phyloP scores from a whole-genome alignment of 2,113 vertebrate species.

The Salvelinus alpinus region DNA sequence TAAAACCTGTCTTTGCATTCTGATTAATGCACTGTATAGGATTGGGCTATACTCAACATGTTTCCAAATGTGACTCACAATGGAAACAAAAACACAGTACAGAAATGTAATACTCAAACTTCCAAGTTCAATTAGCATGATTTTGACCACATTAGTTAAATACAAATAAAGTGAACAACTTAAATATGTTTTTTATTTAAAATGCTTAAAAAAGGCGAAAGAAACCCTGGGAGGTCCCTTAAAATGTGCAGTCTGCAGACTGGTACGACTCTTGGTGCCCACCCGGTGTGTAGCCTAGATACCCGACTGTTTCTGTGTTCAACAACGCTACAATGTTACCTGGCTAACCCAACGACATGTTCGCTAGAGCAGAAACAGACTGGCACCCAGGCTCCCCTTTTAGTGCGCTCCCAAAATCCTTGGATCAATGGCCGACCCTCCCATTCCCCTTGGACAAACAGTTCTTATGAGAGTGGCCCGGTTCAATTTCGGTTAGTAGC shows the following conservation, averaged over 20 bases:
- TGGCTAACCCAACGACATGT: too few species aligned
- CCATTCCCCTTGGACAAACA: neutral
- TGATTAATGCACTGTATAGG: neutral
- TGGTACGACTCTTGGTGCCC: conserved; percentile 6
- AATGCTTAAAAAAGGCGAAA: conserved; percentile 30
- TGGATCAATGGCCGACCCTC: conserved; percentile 1
- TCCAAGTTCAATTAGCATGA: too few species aligned
- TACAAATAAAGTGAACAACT: conserved; percentile 25
- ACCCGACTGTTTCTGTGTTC: too few species aligned
- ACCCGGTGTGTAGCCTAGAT: too few species aligned
- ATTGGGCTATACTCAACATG: neutral
- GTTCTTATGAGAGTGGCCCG: conserved; percentile 10
- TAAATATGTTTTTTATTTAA: conserved; percentile 44
- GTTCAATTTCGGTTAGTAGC: neutral
- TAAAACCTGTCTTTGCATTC: neutral
- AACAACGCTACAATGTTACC: too few species aligned
- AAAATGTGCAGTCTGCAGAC: conserved; percentile 31
- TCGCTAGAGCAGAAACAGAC: too few species aligned
- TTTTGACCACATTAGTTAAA: neutral
- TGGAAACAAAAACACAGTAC: too few species aligned
- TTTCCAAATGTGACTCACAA: neutral
- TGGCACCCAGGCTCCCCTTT: too few species aligned
- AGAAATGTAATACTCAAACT: neutral
- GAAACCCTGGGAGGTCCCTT: conserved; percentile 31
- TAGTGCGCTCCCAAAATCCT: neutral